Evolutionary conservation across 35 echinoderm and acorn worm species (phyloP).

Genomic region (Apostichopus californicus): DNA sequence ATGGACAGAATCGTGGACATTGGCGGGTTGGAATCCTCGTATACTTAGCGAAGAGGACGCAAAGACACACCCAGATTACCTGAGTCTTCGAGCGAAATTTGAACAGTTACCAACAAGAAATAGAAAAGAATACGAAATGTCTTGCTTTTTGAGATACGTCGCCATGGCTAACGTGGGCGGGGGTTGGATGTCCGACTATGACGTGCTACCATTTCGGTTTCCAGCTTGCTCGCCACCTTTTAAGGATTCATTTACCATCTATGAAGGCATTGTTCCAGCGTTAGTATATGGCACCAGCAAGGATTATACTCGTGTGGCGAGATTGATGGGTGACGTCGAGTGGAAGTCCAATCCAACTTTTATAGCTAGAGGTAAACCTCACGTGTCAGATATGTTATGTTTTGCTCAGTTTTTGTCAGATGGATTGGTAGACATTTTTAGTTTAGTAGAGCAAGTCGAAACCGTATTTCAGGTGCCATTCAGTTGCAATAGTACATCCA

Average conservation of each 20-base stretch:
- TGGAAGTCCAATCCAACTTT: not conserved
- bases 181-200: conserved; percentile 32
- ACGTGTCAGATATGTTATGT: conserved; percentile 16
- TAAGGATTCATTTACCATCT: not conserved
- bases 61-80: not conserved
- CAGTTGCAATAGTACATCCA: too few species aligned
- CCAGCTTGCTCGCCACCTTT: not conserved
- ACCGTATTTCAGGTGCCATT: too few species aligned
- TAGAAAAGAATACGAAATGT: conserved; percentile 15
- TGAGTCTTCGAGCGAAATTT: not conserved
- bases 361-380: not conserved
- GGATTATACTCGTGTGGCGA: not conserved
- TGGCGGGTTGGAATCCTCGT: conserved; percentile 4
- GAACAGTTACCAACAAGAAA: not conserved
- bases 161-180: conserved; percentile 14
- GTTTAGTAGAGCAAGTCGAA: too few species aligned
- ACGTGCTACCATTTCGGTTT: not conserved
- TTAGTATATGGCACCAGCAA: not conserved
- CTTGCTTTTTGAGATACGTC: conserved; percentile 13
- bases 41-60: not conserved
- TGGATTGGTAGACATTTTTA: not conserved
- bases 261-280: not conserved
- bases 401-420: not conserved
- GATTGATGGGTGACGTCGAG: conserved; percentile 10
- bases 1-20: not conserved